Evolutionary conservation across 2,113 vertebrate species (phyloP).

Genomic region (Sus scrofa): T2T-Sscrofa CM000823.6:38973501-38974000

Average conservation of each 20-base stretch:
- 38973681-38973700: too few relatives aligned
- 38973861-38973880: too few relatives aligned
- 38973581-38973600: not conserved
- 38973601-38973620: not conserved
- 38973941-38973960: not conserved
- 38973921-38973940: too few relatives aligned
- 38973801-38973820: conserved; percentile 1
- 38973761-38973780: not conserved
- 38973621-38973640: too few relatives aligned
- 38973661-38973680: too few relatives aligned
- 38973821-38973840: not conserved
- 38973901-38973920: too few relatives aligned
- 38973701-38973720: too few relatives aligned
- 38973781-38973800: conserved; percentile 23
- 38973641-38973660: too few relatives aligned
- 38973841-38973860: too few relatives aligned
- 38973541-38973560: not conserved
- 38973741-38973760: conserved; percentile 39
- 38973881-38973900: too few relatives aligned
- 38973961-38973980: not conserved
- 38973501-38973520: not conserved
- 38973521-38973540: not conserved
- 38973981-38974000: not conserved
- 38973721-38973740: too few relatives aligned
- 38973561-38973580: not conserved